Conservation (phyloP, 2,113 vertebrate species). For the Hyaena hyaena region DNA sequence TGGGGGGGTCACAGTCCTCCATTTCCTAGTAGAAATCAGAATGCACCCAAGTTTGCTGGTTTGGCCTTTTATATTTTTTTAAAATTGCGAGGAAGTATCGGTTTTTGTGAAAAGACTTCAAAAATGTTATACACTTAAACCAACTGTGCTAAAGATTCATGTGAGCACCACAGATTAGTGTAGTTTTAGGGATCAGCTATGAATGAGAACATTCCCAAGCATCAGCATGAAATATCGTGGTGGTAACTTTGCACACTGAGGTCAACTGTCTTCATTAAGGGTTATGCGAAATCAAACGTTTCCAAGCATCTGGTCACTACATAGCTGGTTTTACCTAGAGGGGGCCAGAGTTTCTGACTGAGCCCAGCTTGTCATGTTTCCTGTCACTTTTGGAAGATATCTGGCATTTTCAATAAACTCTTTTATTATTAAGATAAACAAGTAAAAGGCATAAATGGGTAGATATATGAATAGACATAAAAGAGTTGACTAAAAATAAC, state of each 20-base stretch:
- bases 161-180: accelerated
- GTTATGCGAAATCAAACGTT: background rate
- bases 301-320: background rate
- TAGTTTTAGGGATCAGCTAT: background rate
- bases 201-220: background rate
- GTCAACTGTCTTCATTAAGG: accelerated
- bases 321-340: background rate
- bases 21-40: background rate
- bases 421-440: background rate
- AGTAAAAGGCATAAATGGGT: too few relatives aligned
- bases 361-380: background rate
- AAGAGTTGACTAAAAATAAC: background rate
- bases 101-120: background rate
- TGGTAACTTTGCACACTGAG: background rate
- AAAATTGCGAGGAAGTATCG: background rate
- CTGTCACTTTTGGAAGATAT: background rate
- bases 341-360: background rate
- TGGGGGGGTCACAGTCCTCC: background rate
- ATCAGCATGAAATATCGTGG: background rate
- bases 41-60: background rate
- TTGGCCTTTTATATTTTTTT: background rate
- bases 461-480: background rate
- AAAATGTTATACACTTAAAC: background rate
- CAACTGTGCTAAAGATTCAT: background rate
- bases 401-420: background rate